Percentiles rank a stretch among this genome's conserved stretches.
Conservation (phyloP, 2,797 vertebrate species). For the Anabas testudineus region DNA sequence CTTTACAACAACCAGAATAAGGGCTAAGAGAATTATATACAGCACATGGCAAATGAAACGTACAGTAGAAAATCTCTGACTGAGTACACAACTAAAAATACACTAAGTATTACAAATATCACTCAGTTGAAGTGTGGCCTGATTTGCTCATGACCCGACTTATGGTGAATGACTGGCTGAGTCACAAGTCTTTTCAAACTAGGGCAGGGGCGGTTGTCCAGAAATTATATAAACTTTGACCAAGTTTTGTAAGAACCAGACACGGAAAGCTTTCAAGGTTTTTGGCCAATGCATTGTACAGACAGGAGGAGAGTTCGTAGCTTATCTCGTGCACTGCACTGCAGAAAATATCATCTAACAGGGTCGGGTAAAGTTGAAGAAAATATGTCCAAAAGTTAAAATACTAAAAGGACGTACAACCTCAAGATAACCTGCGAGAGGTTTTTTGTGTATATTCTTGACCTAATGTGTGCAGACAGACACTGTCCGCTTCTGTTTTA, state of each 20-base stretch:
- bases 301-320: not conserved
- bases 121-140: constrained; percentile 27
- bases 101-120: constrained; percentile 27
- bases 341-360: not conserved
- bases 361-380: not conserved
- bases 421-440: not conserved
- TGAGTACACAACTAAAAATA: too few relatives aligned
- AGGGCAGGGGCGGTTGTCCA: constrained; percentile 24
- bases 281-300: not conserved
- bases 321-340: not conserved
- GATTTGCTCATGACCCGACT: constrained; percentile 52
- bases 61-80: too few relatives aligned
- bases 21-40: not conserved
- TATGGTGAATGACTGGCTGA: constrained; percentile 8
- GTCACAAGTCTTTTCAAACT: constrained; percentile 38
- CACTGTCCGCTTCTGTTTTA: not conserved
- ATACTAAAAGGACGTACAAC: too few relatives aligned
- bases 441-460: not conserved
- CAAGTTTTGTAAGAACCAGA: constrained; percentile 26
- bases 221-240: constrained; percentile 30
- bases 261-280: not conserved
- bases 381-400: not conserved
- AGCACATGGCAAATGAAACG: too few relatives aligned
- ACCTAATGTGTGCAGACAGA: constrained; percentile 12
- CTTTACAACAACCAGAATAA: not conserved